Percentiles rank a stretch among this genome's conserved stretches.
Evolutionary conservation across 37 sponge, comb jelly and placozoan genomes (phyloP).

Genomic region (Mnemiopsis leidyi): DNA sequence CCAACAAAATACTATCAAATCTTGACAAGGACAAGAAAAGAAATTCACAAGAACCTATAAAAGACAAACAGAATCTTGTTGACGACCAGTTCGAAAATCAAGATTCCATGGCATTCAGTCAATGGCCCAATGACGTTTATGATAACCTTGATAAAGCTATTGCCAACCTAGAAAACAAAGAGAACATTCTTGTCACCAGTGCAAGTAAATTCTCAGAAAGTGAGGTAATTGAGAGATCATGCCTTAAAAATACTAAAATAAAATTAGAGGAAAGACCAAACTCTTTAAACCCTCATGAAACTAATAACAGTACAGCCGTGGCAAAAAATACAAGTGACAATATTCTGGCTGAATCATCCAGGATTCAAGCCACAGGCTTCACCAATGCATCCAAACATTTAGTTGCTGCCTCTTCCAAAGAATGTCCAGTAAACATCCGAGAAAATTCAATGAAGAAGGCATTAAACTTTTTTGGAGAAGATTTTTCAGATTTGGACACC

Average conservation of each 20-base stretch:
- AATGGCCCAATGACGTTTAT: neutral
- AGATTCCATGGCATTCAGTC: neutral
- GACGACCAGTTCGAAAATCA: neutral
- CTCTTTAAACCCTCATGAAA: neutral
- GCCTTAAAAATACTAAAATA: neutral
- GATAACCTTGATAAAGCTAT: neutral
- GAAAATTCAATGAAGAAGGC: neutral
- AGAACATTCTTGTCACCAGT: neutral
- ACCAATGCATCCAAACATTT: neutral
- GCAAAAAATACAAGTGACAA: neutral
- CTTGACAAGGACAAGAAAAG: neutral
- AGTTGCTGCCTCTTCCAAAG: neutral
- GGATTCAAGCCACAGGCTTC: neutral
- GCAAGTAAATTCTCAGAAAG: neutral
- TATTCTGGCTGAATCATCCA: neutral
- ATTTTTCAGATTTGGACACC: neutral
- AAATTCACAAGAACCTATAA: no score
- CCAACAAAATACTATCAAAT: neutral
- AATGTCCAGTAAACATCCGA: neutral
- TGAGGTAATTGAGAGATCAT: neutral
- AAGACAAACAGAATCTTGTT: neutral
- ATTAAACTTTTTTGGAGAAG: neutral
- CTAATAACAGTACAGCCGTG: neutral
- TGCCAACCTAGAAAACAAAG: neutral
- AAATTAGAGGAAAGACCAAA: neutral